A percentile compares a stretch with the other conserved stretches of the same genome.
phyloP scores from a whole-genome alignment of 1,140 invertebrate genomes.

The Rhynchophorus ferrugineus region DNA sequence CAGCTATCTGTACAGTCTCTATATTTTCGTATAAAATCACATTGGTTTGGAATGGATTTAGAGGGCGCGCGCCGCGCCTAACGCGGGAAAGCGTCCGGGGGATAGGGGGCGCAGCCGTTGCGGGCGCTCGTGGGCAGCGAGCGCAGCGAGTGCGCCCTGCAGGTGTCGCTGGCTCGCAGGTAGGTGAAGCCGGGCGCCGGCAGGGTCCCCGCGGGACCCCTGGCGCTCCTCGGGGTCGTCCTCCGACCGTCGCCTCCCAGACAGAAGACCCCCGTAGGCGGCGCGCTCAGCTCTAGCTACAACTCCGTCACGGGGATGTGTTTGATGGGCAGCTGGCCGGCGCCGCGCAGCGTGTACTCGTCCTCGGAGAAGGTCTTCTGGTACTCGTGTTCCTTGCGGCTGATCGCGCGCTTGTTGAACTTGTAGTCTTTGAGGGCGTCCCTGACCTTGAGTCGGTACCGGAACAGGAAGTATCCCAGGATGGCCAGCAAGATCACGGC shows the following conservation, averaged over 20 bases:
- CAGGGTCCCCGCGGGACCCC: constrained; percentile 52
- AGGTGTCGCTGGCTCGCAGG: constrained; percentile 55
- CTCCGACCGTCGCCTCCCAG: constrained; percentile 51
- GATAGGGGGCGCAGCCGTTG: constrained; percentile 35
- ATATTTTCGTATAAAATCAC: constrained; percentile 23
- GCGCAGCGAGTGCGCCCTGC: constrained; percentile 39
- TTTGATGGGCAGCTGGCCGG: constrained; percentile 52
- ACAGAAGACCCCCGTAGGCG: constrained; percentile 61
- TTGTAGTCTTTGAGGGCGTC: constrained; percentile 75
- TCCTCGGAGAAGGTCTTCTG: constrained; percentile 81
- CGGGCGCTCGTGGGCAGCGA: constrained; percentile 27
- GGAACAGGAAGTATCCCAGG: constrained; percentile 64
- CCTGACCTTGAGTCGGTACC: constrained; percentile 67
- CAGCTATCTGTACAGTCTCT: constrained; percentile 16
- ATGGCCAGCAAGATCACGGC: constrained; percentile 59
- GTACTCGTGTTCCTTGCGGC: constrained; percentile 77
- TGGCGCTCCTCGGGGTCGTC: constrained; percentile 47
- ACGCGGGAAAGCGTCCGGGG: constrained; percentile 32
- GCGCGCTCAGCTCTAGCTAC: constrained; percentile 84
- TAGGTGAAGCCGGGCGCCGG: constrained; percentile 68
- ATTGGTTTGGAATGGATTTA: constrained; percentile 20
- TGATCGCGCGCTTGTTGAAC: constrained; percentile 68
- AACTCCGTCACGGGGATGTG: constrained; percentile 84
- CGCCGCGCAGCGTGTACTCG: constrained; percentile 69
- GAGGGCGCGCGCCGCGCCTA: constrained; percentile 15